Conservation (phyloP, 2,888 invertebrate species). For the Rhingia rostrata region DNA sequence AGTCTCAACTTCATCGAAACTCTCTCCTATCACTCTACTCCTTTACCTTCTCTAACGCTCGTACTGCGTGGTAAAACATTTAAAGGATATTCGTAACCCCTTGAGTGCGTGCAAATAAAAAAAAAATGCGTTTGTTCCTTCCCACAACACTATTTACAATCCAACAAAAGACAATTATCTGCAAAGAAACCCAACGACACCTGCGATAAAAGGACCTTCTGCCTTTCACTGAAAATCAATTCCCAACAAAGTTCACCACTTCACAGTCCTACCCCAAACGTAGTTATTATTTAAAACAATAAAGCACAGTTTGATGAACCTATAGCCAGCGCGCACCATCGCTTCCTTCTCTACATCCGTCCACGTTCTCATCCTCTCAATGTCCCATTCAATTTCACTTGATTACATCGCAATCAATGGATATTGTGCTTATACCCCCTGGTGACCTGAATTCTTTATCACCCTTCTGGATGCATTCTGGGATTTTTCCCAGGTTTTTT, state of each 20-base stretch:
- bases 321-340: neutral
- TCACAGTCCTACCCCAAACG: constrained; percentile 20
- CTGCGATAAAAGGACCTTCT: constrained; percentile 40
- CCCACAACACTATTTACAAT: neutral
- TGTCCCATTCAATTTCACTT: constrained; percentile 64
- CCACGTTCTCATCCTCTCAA: constrained; percentile 16
- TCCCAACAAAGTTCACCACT: constrained; percentile 30
- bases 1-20: too few species aligned
- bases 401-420: constrained; percentile 74
- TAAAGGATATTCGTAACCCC: too few species aligned
- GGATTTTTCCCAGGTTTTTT: constrained; percentile 12
- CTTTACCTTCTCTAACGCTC: too few species aligned
- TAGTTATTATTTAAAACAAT: constrained; percentile 55
- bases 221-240: constrained; percentile 37
- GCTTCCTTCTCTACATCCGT: neutral
- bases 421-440: constrained; percentile 58
- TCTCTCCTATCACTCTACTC: too few species aligned
- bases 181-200: constrained; percentile 27
- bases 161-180: constrained; percentile 28
- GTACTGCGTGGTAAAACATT: too few species aligned
- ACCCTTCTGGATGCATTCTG: constrained; percentile 38
- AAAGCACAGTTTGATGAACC: constrained; percentile 59
- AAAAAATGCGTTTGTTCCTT: too few species aligned
- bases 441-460: constrained; percentile 64
- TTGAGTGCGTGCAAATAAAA: too few species aligned